Conservation (phyloP, 2,113 vertebrate genomes). For the Stigmatopora argus region DNA sequence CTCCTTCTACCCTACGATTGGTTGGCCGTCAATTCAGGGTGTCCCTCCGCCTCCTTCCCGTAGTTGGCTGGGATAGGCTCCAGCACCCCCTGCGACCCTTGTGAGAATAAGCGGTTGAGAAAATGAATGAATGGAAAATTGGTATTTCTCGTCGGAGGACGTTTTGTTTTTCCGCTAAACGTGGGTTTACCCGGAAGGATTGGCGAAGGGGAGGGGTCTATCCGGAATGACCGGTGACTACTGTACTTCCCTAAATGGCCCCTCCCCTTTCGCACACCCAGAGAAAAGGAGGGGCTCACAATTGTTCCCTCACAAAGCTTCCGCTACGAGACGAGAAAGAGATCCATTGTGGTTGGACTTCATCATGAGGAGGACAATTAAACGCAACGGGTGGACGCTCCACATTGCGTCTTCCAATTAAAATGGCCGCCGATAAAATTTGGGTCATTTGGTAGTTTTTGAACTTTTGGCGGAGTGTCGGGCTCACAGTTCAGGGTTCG, state of each 20-base stretch:
- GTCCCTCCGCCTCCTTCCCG: too few species aligned
- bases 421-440: background rate
- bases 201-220: background rate
- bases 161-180: background rate
- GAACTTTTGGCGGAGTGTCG: too few species aligned
- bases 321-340: constrained; percentile 5
- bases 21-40: too few species aligned
- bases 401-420: background rate
- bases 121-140: background rate
- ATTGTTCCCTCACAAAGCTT: constrained; percentile 10
- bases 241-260: constrained; percentile 18
- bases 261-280: constrained; percentile 20
- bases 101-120: too few species aligned
- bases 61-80: too few species aligned
- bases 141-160: background rate
- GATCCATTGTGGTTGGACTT: background rate
- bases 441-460: too few species aligned
- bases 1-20: too few species aligned
- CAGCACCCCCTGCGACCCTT: too few species aligned
- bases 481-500: too few species aligned
- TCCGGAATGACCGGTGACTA: constrained; percentile 36
- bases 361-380: background rate
- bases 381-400: background rate
- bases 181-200: background rate
- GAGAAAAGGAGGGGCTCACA: background rate